A percentile compares a stretch with the other conserved stretches of the same genome.
These are phyloP conservation scores for Drosophila borborema DNA, from an alignment of 2,888 invertebrate species.

Conservation along the genomic window DNA sequence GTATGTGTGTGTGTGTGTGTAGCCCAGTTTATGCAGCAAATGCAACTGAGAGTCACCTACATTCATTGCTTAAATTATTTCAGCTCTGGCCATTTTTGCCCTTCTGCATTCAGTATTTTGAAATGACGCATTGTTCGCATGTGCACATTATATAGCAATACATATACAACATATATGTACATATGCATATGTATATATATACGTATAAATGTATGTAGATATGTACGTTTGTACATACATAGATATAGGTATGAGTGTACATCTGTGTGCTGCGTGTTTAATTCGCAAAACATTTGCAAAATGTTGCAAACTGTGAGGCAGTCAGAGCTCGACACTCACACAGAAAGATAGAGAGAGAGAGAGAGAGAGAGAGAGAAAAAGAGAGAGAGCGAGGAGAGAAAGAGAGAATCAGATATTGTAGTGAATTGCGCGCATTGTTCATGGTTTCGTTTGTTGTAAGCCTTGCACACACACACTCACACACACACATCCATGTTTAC, in stretches of 20 bases:
- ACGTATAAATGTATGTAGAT: not conserved
- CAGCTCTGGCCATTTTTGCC: slow-evolving; percentile 45
- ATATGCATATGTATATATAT: not conserved
- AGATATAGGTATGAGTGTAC: slow-evolving; percentile 8
- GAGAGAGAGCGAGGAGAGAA: too few species aligned
- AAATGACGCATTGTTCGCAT: slow-evolving; percentile 76
- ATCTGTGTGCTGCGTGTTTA: slow-evolving; percentile 66
- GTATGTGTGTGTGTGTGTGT: slow-evolving; percentile 29
- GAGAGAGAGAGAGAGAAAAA: not conserved
- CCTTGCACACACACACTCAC: slow-evolving; percentile 33
- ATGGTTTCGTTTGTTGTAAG: slow-evolving; percentile 38
- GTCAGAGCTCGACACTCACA: slow-evolving; percentile 20
- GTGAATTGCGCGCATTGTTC: slow-evolving; percentile 76
- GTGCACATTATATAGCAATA: slow-evolving; percentile 19
- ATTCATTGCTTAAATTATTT: slow-evolving; percentile 48
- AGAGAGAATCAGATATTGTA: slow-evolving; percentile 48
- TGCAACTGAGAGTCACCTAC: slow-evolving; percentile 69
- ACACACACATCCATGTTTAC: slow-evolving; percentile 13
- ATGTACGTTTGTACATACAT: not conserved
- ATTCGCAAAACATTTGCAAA: slow-evolving; percentile 65
- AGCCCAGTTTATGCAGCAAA: slow-evolving; percentile 53
- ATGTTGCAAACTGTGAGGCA: slow-evolving; percentile 68
- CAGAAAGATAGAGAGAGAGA: not conserved
- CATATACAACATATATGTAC: not conserved
- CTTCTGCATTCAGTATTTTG: slow-evolving; percentile 57